These are phyloP conservation scores for Nasonia vitripennis DNA, from an alignment of 1,140 invertebrate genomes.

Conservation along the genomic window DNA sequence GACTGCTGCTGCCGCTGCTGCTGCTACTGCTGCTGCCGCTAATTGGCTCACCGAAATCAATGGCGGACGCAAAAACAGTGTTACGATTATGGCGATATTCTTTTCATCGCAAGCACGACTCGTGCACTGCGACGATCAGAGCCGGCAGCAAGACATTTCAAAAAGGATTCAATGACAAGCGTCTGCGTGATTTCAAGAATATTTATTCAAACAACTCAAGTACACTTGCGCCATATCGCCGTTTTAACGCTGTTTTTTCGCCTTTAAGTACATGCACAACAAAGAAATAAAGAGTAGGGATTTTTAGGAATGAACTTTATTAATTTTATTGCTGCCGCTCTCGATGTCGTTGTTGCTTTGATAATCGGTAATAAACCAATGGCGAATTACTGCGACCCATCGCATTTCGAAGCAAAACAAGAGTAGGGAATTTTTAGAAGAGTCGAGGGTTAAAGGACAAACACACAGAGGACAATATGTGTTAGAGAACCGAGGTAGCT, in stretches of 20 bases:
- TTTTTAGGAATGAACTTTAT: slow-evolving; percentile 27
- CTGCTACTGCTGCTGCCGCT: no score
- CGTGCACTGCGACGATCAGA: no score
- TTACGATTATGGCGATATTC: no score
- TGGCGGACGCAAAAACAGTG: no score
- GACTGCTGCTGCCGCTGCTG: no score
- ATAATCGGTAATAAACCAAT: not conserved
- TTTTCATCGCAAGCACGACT: no score
- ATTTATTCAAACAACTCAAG: not conserved
- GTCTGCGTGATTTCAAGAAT: not conserved
- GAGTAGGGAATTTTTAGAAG: not conserved
- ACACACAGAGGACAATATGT: not conserved
- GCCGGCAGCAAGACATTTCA: no score
- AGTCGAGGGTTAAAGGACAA: not conserved
- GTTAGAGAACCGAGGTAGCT: slow-evolving; percentile 3
- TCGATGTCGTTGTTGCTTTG: not conserved
- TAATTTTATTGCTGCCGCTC: not conserved
- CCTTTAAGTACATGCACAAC: slow-evolving; percentile 19
- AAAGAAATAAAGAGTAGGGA: slow-evolving; percentile 31
- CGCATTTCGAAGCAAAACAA: not conserved
- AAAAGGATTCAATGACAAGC: not conserved
- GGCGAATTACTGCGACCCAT: not conserved
- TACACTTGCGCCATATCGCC: not conserved
- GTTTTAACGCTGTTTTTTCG: not conserved
- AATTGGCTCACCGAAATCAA: no score